Evolutionary conservation across 2,797 vertebrate species (phyloP).

Genomic region (Mormyrus proboscirostris): DNA sequence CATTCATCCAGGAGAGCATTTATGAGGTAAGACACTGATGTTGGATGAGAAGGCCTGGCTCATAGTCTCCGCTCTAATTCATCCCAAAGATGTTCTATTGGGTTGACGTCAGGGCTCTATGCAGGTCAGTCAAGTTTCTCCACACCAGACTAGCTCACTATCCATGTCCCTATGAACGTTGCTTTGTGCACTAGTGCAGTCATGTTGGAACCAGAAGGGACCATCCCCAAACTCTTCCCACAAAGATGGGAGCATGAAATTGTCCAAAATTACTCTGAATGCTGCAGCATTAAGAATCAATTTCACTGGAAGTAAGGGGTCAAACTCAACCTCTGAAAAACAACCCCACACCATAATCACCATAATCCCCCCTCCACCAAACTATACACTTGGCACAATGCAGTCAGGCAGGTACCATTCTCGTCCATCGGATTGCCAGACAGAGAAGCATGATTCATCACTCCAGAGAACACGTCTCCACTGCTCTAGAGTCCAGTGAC

Average conservation of each 20-base stretch:
- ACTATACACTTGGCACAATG: neutral
- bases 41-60: neutral
- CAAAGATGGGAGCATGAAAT: neutral
- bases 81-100: neutral
- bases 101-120: neutral
- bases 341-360: neutral
- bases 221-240: neutral
- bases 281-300: neutral
- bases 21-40: neutral
- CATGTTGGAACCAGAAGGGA: neutral
- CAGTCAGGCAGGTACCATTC: neutral
- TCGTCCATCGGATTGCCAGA: neutral
- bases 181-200: neutral
- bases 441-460: neutral
- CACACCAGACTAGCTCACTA: neutral
- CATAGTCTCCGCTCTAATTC: neutral
- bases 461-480: neutral
- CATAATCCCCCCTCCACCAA: neutral
- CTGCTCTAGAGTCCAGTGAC: neutral
- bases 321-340: neutral
- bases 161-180: neutral
- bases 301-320: neutral
- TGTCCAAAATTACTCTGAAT: neutral
- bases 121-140: neutral
- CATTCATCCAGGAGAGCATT: neutral